Evolutionary conservation across 2,888 invertebrate genomes (phyloP).

Genomic region (Chrysolina oricalcia): DNA sequence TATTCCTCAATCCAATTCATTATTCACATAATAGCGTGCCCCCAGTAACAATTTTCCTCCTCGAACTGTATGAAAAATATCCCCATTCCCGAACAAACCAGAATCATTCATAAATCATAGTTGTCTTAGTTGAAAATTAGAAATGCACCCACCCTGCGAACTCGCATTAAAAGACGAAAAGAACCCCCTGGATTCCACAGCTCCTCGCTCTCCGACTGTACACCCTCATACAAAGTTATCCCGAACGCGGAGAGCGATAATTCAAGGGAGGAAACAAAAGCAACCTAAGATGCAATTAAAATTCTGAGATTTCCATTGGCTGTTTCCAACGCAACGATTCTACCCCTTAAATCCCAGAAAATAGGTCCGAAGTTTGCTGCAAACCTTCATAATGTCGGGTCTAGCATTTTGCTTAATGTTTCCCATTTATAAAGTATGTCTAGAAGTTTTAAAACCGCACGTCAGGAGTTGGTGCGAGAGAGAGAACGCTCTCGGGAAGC

Average conservation of each 20-base stretch:
- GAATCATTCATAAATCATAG: constrained; percentile 39
- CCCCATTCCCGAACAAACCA: constrained; percentile 17
- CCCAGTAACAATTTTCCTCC: constrained; percentile 22
- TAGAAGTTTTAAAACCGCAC: constrained; percentile 57
- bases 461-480: constrained; percentile 55
- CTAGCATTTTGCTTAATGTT: constrained; percentile 68
- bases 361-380: constrained; percentile 61
- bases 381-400: constrained; percentile 61
- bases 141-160: constrained; percentile 26
- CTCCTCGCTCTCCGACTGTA: constrained; percentile 43
- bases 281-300: constrained; percentile 73
- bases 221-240: constrained; percentile 54
- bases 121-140: constrained; percentile 24
- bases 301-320: constrained; percentile 72
- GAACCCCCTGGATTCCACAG: constrained; percentile 39
- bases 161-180: constrained; percentile 41
- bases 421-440: constrained; percentile 66
- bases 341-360: constrained; percentile 59
- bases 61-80: constrained; percentile 5
- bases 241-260: constrained; percentile 62
- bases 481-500: constrained; percentile 28
- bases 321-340: constrained; percentile 55
- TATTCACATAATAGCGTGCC: neutral
- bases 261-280: constrained; percentile 71
- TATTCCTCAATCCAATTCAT: constrained; percentile 18